phyloP scores from a whole-genome alignment of 2,888 invertebrate species.

The Stegophylla sp. region DNA sequence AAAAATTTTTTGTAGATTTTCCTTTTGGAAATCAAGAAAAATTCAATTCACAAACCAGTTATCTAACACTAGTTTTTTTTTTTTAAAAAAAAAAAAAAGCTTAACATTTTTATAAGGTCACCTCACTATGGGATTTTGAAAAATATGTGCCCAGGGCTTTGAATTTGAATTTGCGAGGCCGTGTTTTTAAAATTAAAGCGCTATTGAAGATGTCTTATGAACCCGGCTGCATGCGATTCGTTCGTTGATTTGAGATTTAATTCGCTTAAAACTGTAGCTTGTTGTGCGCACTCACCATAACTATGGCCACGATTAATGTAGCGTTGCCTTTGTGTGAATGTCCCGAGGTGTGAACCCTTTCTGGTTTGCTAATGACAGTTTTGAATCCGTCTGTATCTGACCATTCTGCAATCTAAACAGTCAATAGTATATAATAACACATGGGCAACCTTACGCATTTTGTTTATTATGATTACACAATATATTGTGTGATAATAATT shows the following conservation, averaged over 20 bases:
- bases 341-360: conserved; percentile 68
- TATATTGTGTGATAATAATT: too few species aligned
- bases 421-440: conserved; percentile 5
- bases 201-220: background rate
- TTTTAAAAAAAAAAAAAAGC: too few species aligned
- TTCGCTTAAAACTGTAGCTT: conserved; percentile 3
- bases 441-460: background rate
- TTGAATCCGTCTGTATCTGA: conserved; percentile 80
- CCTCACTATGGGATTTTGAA: too few species aligned
- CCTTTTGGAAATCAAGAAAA: too few species aligned
- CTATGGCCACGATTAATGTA: conserved; percentile 86
- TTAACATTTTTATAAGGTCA: too few species aligned
- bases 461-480: too few species aligned
- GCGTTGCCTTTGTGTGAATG: conserved; percentile 68
- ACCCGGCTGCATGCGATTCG: background rate
- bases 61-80: too few species aligned
- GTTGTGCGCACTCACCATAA: conserved; percentile 69
- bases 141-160: too few species aligned
- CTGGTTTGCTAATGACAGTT: conserved; percentile 77
- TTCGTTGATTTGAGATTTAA: background rate
- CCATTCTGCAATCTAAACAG: conserved; percentile 81
- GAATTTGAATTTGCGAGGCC: background rate
- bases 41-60: too few species aligned
- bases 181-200: background rate
- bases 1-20: too few species aligned